Evolutionary conservation across 2,797 vertebrate species (phyloP).

Genomic region (Amphiprion clarkii): DNA sequence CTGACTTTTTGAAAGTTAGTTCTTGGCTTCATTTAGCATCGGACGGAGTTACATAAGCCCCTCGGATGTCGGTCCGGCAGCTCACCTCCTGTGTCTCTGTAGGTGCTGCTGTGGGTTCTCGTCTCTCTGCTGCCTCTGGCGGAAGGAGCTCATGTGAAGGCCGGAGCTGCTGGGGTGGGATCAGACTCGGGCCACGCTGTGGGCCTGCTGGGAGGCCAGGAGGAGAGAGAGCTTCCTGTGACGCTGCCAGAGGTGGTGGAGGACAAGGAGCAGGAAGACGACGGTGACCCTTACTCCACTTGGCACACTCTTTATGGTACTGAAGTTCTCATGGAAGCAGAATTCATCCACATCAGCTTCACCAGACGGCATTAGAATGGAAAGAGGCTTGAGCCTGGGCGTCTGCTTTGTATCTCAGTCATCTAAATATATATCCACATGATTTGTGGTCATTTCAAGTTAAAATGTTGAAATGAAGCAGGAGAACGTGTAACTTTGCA

Average conservation of each 20-base stretch:
- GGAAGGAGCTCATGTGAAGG: conserved; percentile 75
- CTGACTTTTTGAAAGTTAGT: too few relatives aligned
- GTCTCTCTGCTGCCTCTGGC: conserved; percentile 83
- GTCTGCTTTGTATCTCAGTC: conserved; percentile 41
- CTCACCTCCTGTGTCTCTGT: conserved; percentile 20
- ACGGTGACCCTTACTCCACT: conserved; percentile 73
- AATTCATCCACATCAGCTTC: conserved; percentile 33
- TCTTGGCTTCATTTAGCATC: too few relatives aligned
- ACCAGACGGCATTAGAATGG: conserved; percentile 1
- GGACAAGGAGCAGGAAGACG: conserved; percentile 77
- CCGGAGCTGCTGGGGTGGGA: conserved; percentile 36
- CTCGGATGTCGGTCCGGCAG: neutral
- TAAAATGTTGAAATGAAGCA: neutral
- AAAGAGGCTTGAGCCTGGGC: neutral
- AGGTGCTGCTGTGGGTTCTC: conserved; percentile 85
- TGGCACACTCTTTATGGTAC: conserved; percentile 81
- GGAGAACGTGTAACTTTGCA: neutral
- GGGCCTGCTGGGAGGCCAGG: conserved; percentile 66
- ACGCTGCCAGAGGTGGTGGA: conserved; percentile 78
- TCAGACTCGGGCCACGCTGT: conserved; percentile 64
- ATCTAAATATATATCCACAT: neutral
- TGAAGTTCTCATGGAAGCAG: conserved; percentile 29
- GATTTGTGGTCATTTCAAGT: conserved; percentile 10
- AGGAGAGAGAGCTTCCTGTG: conserved; percentile 78
- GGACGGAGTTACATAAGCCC: neutral